Evolutionary conservation across 2,797 vertebrate genomes (phyloP).

Genomic region (Tapera naevia): DNA sequence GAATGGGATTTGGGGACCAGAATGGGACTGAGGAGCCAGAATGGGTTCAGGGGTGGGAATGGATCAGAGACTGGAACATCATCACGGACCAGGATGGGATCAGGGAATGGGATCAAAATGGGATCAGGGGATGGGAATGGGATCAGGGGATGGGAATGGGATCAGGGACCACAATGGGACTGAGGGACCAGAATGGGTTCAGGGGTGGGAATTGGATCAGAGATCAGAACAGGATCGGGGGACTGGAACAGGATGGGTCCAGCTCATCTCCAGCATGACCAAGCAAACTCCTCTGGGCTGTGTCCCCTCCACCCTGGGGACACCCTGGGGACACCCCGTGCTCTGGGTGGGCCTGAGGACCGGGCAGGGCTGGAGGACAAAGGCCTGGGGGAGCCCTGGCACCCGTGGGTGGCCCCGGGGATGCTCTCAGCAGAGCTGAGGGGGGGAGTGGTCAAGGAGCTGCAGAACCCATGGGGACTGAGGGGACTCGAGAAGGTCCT

Average conservation of each 20-base stretch:
- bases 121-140: too few relatives aligned
- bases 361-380: not conserved
- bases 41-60: too few relatives aligned
- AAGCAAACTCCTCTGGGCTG: fast-evolving
- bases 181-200: too few relatives aligned
- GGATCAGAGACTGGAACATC: too few relatives aligned
- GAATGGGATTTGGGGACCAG: too few relatives aligned
- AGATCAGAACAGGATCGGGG: fast-evolving
- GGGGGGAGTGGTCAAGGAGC: not conserved
- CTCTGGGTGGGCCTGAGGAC: not conserved
- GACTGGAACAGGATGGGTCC: not conserved
- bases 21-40: too few relatives aligned
- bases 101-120: too few relatives aligned
- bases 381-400: not conserved
- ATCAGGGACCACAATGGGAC: too few relatives aligned
- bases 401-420: not conserved
- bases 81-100: not conserved
- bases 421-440: not conserved
- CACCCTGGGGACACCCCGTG: not conserved
- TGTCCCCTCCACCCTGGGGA: not conserved
- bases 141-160: too few relatives aligned
- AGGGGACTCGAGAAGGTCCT: fast-evolving
- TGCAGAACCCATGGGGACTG: not conserved
- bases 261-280: not conserved
- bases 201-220: too few relatives aligned